A percentile compares a stretch with the other conserved stretches of the same genome.
Conservation (phyloP, 2,113 vertebrate species). For the Globicephala melas region DNA sequence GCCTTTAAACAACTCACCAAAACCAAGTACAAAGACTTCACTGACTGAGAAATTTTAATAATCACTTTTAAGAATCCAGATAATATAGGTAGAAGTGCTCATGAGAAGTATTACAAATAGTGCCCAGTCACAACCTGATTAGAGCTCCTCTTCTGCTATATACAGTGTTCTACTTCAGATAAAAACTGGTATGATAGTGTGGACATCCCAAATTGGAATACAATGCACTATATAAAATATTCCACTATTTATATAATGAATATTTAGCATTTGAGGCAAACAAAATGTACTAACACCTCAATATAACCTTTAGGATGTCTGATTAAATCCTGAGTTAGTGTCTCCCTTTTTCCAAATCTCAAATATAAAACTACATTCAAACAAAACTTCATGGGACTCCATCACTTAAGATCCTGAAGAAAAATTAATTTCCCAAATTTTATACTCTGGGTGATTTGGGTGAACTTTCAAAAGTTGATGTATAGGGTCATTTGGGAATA, state of each 20-base stretch:
- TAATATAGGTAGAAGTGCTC: not conserved
- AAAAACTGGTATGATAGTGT: not conserved
- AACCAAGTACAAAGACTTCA: not conserved
- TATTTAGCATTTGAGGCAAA: slow-evolving; percentile 16
- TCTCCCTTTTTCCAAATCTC: not conserved
- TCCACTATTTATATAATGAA: not conserved
- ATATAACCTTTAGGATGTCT: not conserved
- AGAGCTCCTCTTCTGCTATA: not conserved
- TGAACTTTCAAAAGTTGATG: not conserved
- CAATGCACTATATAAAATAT: not conserved
- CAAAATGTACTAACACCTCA: not conserved
- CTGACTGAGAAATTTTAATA: not conserved
- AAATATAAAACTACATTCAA: slow-evolving; percentile 7
- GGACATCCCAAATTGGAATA: not conserved
- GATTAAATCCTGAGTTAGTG: not conserved
- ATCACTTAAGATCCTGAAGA: not conserved
- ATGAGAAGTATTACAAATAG: not conserved
- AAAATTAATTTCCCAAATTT: slow-evolving; percentile 30
- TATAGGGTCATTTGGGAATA: not conserved
- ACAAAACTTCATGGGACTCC: not conserved
- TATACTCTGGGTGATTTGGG: not conserved
- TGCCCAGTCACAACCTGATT: not conserved
- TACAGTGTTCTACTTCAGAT: not conserved
- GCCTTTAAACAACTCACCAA: not conserved
- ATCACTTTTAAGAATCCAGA: not conserved